phyloP scores from a whole-genome alignment of 1,140 invertebrate genomes.

The Pseudoatta argentina region DNA sequence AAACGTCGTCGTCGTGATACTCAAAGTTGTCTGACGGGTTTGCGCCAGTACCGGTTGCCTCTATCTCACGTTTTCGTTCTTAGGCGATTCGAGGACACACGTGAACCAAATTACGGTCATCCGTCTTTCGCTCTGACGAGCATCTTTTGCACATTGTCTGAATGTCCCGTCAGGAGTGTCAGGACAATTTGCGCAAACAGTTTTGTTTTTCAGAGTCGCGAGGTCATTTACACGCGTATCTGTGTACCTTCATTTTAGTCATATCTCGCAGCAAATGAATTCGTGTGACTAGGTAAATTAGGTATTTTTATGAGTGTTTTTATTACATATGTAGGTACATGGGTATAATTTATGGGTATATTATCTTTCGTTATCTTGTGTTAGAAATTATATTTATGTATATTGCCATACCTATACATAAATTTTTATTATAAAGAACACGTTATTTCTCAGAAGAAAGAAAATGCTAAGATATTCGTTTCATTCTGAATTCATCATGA shows the following conservation, averaged over 20 bases:
- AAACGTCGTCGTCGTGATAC: slow-evolving; percentile 38
- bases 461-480: neutral
- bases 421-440: neutral
- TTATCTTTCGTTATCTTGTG: neutral
- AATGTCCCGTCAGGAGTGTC: neutral
- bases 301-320: neutral
- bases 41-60: slow-evolving; percentile 48
- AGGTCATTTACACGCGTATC: slow-evolving; percentile 13
- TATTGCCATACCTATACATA: neutral
- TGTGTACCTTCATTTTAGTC: neutral
- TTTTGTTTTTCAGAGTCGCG: slow-evolving; percentile 23
- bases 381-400: neutral
- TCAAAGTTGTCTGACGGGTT: slow-evolving; percentile 70
- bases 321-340: too few species aligned
- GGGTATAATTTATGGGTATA: too few species aligned
- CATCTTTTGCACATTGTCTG: slow-evolving; percentile 18
- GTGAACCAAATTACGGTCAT: slow-evolving; percentile 51
- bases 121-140: slow-evolving; percentile 23
- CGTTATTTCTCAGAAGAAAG: neutral
- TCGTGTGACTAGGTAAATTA: neutral
- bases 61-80: slow-evolving; percentile 67
- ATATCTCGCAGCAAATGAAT: slow-evolving; percentile 24
- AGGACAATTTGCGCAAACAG: slow-evolving; percentile 38
- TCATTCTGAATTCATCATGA: neutral
- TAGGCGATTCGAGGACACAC: slow-evolving; percentile 52